Conservation (phyloP, 2,797 vertebrate genomes). For the Dallia pectoralis region DNA sequence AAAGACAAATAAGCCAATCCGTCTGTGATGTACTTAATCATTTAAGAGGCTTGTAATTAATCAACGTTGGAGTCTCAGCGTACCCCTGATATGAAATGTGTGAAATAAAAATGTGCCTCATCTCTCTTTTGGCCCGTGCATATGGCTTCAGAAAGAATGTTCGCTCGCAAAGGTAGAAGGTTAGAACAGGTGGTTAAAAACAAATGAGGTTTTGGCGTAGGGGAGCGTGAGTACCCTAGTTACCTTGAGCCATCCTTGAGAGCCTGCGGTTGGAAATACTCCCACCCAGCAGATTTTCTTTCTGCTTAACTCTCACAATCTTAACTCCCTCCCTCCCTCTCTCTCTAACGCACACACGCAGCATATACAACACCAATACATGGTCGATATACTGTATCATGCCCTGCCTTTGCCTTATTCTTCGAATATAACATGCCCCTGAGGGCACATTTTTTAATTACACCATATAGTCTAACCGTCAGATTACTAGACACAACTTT, state of each 20-base stretch:
- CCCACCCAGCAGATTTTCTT: slow-evolving; percentile 20
- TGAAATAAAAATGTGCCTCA: slow-evolving; percentile 1
- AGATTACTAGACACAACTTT: not conserved
- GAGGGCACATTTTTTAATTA: not conserved
- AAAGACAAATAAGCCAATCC: not conserved
- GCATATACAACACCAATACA: not conserved
- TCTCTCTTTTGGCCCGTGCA: slow-evolving; percentile 48
- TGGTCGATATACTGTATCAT: not conserved
- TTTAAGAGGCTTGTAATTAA: slow-evolving; percentile 12
- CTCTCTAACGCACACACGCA: not conserved
- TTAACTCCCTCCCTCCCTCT: not conserved
- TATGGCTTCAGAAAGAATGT: slow-evolving; percentile 43
- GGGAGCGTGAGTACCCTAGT: slow-evolving; percentile 4
- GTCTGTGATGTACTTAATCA: not conserved
- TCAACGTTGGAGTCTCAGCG: slow-evolving; percentile 33
- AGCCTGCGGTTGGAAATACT: not conserved
- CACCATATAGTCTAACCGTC: not conserved
- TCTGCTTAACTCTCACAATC: not conserved
- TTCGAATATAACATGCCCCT: no score
- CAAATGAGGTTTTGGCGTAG: slow-evolving; percentile 31
- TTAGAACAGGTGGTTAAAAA: slow-evolving; percentile 2
- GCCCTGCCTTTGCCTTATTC: not conserved
- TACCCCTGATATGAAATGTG: not conserved
- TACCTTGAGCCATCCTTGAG: slow-evolving; percentile 5
- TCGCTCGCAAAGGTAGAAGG: slow-evolving; percentile 34